Base-by-base conservation (phyloP, 2,113 vertebrate species). In the Glareola pratincola region DNA sequence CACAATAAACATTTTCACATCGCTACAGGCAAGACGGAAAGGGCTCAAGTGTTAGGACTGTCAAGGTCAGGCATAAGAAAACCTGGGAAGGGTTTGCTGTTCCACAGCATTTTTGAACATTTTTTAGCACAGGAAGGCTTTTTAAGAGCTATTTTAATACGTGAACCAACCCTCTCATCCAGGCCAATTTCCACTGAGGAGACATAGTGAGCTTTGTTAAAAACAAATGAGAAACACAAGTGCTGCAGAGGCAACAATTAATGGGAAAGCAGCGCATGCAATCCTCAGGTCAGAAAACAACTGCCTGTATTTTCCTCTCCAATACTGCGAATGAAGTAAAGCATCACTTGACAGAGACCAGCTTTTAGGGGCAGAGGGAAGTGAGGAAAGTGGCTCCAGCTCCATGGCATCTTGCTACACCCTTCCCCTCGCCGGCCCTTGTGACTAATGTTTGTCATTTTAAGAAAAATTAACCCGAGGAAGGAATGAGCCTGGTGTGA, bases 1-100 rank as follows among this genome's bases (percentile, higher is more conserved):
- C 91, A 96, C 66, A 82, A 75, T 95, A 95, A 97, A 96, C 63
- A 96, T 90, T 96, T 95, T 67, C 87, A 85, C 51, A 91, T 95
- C 90, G 95, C 92, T 95, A 94, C 54, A 92, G 91, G 94, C 89
- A 94, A 95, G 86, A 90, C 24, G 30, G 72, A 92, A 91, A 91
- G 74, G 84, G 85, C 88, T 94, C 39, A 73, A 93, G 51, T 43
- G 29, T 45, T 93, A 59, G 34, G 50, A 93, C 36, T 92, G 88
- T 96, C 92, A 96, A 97, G 94, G 93, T 96, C 88, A 94, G 30
- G 22, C 32, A 30, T 41, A 75, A 74, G 88, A 83, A 90, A 91
- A 84, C 30, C 29, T 14, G n/a, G 59, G 47, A 91, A 90, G n/a
- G 16, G 36, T 48, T 75, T 91, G 20, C 39, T 59, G 59, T 60